A percentile compares a stretch with the other conserved stretches of the same genome.
Conservation (phyloP, 2,888 invertebrate genomes). For the Smittia aterrima region DNA sequence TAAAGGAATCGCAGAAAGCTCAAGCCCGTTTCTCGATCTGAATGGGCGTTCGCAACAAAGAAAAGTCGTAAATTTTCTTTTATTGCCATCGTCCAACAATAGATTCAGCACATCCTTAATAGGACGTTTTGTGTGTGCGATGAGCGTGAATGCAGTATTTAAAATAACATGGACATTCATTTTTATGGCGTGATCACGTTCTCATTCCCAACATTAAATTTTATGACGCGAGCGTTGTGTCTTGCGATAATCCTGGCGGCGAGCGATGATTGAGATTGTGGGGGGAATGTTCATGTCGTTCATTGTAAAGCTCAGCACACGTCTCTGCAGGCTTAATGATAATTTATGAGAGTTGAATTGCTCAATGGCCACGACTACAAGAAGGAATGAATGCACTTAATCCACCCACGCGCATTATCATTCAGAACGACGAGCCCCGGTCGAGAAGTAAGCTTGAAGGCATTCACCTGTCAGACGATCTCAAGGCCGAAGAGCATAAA, state of each 20-base stretch:
- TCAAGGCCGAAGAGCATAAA: neutral
- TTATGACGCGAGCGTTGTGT: conserved; percentile 2
- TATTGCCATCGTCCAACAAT: neutral
- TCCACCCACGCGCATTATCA: neutral
- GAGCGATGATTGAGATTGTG: neutral
- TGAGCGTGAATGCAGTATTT: neutral
- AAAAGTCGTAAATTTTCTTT: conserved; percentile 4
- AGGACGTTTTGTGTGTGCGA: neutral
- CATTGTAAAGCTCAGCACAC: neutral
- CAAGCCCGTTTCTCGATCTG: neutral
- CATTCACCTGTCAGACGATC: neutral
- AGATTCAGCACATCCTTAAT: conserved; percentile 9
- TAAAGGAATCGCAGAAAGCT: neutral
- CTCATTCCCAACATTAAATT: conserved; percentile 19
- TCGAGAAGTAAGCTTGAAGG: too few relatives aligned
- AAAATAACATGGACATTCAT: neutral
- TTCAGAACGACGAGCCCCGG: neutral
- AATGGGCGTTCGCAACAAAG: conserved; percentile 3
- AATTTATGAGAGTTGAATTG: neutral
- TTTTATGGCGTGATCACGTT: conserved; percentile 9
- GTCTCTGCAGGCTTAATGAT: neutral
- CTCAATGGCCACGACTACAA: neutral
- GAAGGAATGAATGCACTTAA: neutral
- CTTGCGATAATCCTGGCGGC: neutral
- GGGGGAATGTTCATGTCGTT: neutral